Evolutionary conservation across 2,797 vertebrate genomes (phyloP).

Genomic region (Sebastes flavidus): DNA sequence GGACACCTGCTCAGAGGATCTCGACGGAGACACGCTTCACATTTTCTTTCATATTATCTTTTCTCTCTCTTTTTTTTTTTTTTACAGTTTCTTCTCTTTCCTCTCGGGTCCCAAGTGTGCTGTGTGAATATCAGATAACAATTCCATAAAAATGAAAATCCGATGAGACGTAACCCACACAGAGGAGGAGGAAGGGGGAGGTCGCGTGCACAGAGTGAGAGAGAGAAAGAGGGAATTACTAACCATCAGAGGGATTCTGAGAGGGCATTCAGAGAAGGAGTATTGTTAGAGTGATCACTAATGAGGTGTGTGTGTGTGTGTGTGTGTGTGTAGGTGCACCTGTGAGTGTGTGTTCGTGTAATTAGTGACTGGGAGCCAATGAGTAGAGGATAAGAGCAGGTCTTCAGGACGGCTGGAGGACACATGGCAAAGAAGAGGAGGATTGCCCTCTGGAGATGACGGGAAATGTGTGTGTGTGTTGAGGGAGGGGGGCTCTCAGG

Average conservation of each 20-base stretch:
- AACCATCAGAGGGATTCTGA: conserved; percentile 57
- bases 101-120: conserved; percentile 9
- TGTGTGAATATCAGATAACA: conserved; percentile 51
- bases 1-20: neutral
- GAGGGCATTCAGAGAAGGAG: conserved; percentile 51
- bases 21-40: neutral
- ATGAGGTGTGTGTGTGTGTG: conserved; percentile 54
- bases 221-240: conserved; percentile 47
- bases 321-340: conserved; percentile 10
- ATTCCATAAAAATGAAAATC: conserved; percentile 56
- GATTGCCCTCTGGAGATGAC: conserved; percentile 60
- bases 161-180: conserved; percentile 43
- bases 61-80: neutral
- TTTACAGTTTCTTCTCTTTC: neutral
- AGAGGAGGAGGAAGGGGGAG: neutral
- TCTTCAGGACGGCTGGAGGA: conserved; percentile 61
- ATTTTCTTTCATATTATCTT: neutral
- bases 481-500: neutral
- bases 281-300: conserved; percentile 65
- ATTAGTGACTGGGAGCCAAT: conserved; percentile 50
- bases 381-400: conserved; percentile 57
- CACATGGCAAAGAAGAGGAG: conserved; percentile 57
- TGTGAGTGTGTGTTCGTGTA: conserved; percentile 46
- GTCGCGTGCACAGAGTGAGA: neutral
- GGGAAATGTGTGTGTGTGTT: conserved; percentile 2